Evolutionary conservation across 2,888 invertebrate genomes (phyloP), one percentile per base, ranked within the genome.

Genomic region (Dynastes grantii): DNA sequence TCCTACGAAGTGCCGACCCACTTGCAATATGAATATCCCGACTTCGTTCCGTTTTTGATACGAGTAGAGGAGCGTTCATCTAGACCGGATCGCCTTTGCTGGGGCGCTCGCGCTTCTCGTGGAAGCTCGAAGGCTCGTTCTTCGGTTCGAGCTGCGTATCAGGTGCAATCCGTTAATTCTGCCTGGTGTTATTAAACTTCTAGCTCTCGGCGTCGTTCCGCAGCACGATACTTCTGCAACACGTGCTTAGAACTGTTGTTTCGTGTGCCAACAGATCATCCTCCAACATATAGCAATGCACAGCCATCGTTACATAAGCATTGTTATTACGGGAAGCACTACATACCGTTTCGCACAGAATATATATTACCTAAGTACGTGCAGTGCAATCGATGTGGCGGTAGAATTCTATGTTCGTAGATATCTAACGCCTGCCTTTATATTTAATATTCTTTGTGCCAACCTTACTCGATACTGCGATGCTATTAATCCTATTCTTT

Each of bases 121-220:
- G 2, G 37, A 32, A 65, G 40, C 65, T 45, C 63, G 32, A 45
- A 45, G n/a, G n/a, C 65, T 67, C 63, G 16, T 67, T 67, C 37
- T 67, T 40, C 65, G 65, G 65, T 16, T 58, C 55, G 16, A 22
- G 55, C 22, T 58, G 55, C 55, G 76, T 64, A 76, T 76, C 76
- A 76, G 76, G 76, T 76, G 76, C 64, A 67, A 67, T 67, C 65
- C 76, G 76, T 65, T 76, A 76, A 76, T 76, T 65, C 76, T 76
- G 55, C 55, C 22, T 6, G n/a, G 53, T 65, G 53, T 76, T 76
- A 76, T 76, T 76, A 76, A 76, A 76, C 76, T 76, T 65, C 76
- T 76, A 67, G 29, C 65, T 16, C 51, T 76, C 53, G 65, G 64
- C 55, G 55, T 58, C 22, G 55, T 16, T 22, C 22, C 55, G 22